Conservation (phyloP, 2,113 vertebrate genomes). For the Protobothrops mucrosquamatus region DNA sequence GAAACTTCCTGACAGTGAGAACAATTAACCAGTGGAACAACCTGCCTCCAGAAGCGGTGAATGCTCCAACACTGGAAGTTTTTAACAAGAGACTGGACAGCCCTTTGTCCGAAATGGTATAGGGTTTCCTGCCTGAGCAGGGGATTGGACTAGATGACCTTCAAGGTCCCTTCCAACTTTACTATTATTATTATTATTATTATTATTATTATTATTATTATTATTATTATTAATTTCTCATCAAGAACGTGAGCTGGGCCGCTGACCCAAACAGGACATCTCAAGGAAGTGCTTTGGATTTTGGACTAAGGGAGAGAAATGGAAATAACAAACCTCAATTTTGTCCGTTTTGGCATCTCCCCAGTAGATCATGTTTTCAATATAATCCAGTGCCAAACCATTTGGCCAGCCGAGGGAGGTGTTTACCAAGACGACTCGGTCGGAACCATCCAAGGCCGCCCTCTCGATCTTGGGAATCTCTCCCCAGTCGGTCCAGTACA, state of each 20-base stretch:
- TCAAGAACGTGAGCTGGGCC: background rate
- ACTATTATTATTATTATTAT: too few relatives aligned
- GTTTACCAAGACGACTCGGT: slow-evolving; percentile 90
- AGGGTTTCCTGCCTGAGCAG: too few relatives aligned
- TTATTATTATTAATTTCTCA: too few relatives aligned
- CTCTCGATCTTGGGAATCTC: slow-evolving; percentile 95
- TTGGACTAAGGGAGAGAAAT: slow-evolving; percentile 30
- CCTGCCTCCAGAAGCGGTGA: too few relatives aligned
- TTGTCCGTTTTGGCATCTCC: slow-evolving; percentile 97
- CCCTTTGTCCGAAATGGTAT: too few relatives aligned
- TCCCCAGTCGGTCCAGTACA: slow-evolving; percentile 99
- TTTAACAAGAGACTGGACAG: too few relatives aligned
- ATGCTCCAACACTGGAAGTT: too few relatives aligned
- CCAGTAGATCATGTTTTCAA: slow-evolving; percentile 91
- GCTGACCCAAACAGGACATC: background rate
- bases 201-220: too few relatives aligned
- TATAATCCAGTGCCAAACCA: slow-evolving; percentile 90
- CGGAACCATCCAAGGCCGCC: slow-evolving; percentile 88
- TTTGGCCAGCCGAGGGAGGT: slow-evolving; percentile 97
- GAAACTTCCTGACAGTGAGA: too few relatives aligned
- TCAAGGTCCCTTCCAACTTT: too few relatives aligned
- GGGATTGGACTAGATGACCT: too few relatives aligned
- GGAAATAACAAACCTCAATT: slow-evolving; percentile 77
- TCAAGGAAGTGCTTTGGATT: background rate
- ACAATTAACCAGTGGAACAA: too few relatives aligned